A percentile compares a stretch with the other conserved stretches of the same genome.
Evolutionary conservation across 2,797 vertebrate genomes (phyloP).

Genomic region (Taenioides sp.): DNA sequence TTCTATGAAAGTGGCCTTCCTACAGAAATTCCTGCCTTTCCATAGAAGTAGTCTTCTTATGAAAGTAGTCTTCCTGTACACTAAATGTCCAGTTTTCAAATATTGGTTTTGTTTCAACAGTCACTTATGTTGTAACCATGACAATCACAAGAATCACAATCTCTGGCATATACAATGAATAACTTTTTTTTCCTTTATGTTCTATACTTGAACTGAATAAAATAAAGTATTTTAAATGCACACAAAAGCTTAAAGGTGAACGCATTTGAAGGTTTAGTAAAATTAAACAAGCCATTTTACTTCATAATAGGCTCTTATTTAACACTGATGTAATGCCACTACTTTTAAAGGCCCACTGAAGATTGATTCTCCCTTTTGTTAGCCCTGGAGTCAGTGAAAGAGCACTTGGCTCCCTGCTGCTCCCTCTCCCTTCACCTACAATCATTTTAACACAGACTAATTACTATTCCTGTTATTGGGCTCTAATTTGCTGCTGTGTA

Average conservation of each 20-base stretch:
- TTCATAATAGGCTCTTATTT: neutral
- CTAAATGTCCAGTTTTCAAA: neutral
- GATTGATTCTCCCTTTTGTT: constrained; percentile 21
- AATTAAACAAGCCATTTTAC: neutral
- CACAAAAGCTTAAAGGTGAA: neutral
- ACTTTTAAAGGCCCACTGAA: neutral
- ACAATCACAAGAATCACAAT: too few species aligned
- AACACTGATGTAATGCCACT: neutral
- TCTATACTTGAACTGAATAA: neutral
- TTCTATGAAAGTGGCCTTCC: too few species aligned
- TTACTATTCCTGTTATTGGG: constrained; percentile 50
- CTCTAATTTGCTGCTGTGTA: constrained; percentile 43
- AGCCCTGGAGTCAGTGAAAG: constrained; percentile 38
- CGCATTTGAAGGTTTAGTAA: too few species aligned
- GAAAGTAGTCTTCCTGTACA: neutral
- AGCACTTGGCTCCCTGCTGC: constrained; percentile 25
- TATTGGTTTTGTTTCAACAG: neutral
- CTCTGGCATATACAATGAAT: too few species aligned
- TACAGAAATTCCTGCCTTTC: too few species aligned
- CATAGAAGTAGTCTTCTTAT: too few species aligned
- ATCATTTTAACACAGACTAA: constrained; percentile 47
- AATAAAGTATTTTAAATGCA: neutral
- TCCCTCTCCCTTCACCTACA: constrained; percentile 35
- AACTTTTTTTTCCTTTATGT: neutral
- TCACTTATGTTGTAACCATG: too few species aligned